phyloP scores from a whole-genome alignment of 2,113 vertebrate species.

The Psilopsiagon aymara region DNA sequence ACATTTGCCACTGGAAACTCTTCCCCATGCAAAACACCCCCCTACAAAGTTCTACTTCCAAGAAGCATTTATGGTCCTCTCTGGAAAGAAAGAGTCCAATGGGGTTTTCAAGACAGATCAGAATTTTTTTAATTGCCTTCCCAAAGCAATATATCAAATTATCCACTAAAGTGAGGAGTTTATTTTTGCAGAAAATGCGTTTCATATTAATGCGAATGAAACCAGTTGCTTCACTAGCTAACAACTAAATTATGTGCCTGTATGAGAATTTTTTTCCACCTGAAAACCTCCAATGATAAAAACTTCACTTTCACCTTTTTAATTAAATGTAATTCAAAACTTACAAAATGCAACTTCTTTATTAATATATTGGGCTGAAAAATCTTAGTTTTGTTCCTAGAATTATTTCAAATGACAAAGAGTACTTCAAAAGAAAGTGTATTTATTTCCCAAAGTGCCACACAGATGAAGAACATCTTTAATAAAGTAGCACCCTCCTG shows the following conservation, averaged over 20 bases:
- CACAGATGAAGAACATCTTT: conserved; percentile 63
- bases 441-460: conserved; percentile 43
- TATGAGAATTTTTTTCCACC: not conserved
- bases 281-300: not conserved
- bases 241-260: not conserved
- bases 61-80: not conserved
- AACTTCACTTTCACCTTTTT: not conserved
- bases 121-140: not conserved
- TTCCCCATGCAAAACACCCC: not conserved
- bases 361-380: not conserved
- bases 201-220: not conserved
- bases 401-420: not conserved
- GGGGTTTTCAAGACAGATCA: not conserved
- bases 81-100: not conserved
- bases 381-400: not conserved
- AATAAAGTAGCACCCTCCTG: conserved; percentile 72
- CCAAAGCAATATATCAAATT: not conserved
- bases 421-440: conserved; percentile 27
- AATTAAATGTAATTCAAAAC: not conserved
- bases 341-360: not conserved
- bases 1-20: not conserved
- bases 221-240: not conserved
- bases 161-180: not conserved
- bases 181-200: not conserved
- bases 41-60: not conserved